These are phyloP conservation scores for Calliphora vomitoria DNA, from an alignment of 2,888 invertebrate species.

Conservation along the genomic window DNA sequence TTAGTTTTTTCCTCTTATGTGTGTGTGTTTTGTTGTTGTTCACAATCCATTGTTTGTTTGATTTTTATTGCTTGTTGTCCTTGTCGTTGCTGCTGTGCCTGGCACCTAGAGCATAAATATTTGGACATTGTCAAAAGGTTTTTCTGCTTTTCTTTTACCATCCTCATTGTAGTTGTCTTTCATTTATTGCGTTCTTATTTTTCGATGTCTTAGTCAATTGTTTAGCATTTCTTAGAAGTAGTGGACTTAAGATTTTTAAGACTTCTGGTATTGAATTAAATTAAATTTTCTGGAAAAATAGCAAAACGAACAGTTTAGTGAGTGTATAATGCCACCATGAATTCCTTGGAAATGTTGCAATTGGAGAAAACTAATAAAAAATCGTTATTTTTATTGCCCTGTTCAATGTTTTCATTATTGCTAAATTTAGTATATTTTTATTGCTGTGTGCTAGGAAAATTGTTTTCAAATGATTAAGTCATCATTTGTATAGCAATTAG, in stretches of 20 bases:
- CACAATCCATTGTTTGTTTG: conserved; percentile 48
- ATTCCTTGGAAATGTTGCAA: conserved; percentile 20
- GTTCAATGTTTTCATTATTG: background rate
- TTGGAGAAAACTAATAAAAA: conserved; percentile 24
- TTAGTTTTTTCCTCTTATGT: background rate
- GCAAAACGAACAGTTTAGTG: background rate
- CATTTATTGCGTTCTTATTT: background rate
- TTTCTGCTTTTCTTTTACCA: conserved; percentile 13
- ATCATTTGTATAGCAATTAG: background rate
- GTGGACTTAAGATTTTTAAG: background rate
- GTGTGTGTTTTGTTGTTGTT: conserved; percentile 12
- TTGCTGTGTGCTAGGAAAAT: conserved; percentile 1
- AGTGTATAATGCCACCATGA: conserved; percentile 7
- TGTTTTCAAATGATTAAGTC: conserved; percentile 38
- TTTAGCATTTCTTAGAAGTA: conserved; percentile 33
- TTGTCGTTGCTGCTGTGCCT: conserved; percentile 47
- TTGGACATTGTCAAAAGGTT: conserved; percentile 73
- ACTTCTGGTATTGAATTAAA: conserved; percentile 15
- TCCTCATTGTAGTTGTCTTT: conserved; percentile 20
- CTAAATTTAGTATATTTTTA: conserved; percentile 30
- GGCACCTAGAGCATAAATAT: conserved; percentile 74
- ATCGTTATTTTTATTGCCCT: conserved; percentile 32
- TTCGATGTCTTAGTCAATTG: conserved; percentile 14
- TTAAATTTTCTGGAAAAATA: conserved; percentile 27
- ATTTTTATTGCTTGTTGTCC: conserved; percentile 61